Evolutionary conservation across 2,113 vertebrate genomes (phyloP).

Genomic region (Cyprinodon variegatus): DNA sequence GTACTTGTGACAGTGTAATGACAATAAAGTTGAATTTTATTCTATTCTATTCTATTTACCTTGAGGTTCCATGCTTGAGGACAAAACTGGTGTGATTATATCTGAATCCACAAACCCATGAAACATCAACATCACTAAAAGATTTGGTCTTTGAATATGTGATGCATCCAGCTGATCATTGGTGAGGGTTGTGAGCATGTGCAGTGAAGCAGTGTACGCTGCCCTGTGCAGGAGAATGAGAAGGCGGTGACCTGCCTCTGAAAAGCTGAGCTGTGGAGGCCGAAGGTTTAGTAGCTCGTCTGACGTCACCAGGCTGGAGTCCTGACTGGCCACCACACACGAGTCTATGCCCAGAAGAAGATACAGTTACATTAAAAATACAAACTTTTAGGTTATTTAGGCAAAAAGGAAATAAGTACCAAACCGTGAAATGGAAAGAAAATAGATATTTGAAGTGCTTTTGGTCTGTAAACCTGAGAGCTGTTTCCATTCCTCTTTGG

Average conservation of each 20-base stretch:
- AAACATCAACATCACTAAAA: background rate
- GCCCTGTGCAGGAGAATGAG: conserved; percentile 76
- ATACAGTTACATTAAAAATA: background rate
- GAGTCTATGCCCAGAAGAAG: conserved; percentile 51
- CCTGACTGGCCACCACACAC: conserved; percentile 66
- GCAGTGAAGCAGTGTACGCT: conserved; percentile 68
- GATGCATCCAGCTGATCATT: background rate
- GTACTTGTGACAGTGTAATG: no score
- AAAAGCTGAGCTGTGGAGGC: conserved; percentile 79
- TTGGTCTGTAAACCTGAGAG: background rate
- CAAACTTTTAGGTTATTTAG: background rate
- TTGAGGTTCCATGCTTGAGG: background rate
- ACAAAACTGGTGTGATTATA: background rate
- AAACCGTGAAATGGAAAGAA: no score
- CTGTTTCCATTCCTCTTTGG: no score
- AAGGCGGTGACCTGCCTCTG: conserved; percentile 81
- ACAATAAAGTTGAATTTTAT: no score
- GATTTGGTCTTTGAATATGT: background rate
- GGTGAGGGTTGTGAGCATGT: conserved; percentile 22
- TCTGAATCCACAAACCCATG: background rate
- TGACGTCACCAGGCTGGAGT: conserved; percentile 77
- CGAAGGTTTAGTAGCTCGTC: conserved; percentile 77
- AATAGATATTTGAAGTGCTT: no score
- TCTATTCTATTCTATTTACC: no score
- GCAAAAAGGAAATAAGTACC: no score